Base-by-base conservation (phyloP, 2,113 vertebrate species). In the Gobiocypris rarus region DNA sequence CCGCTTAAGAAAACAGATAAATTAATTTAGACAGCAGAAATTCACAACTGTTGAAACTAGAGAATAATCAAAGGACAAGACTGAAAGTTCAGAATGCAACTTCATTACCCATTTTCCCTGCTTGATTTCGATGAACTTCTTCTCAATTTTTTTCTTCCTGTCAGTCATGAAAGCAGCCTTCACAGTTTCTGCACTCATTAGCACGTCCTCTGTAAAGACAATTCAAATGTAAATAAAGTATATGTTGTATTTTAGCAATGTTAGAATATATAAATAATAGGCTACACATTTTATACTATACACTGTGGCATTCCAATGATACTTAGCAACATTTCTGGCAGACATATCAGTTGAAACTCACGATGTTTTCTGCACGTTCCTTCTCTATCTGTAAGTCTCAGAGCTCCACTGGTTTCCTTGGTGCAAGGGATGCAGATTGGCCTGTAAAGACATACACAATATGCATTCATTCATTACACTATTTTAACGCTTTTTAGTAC, bases 351-450 rank as follows among this genome's bases (percentile, higher is more conserved):
- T 43, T 41, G 24, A 34, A 22, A 22, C 75, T 85, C 65, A 95
- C 94, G 87, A 81, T 95, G 94, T 28, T 92, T 4, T 11, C 43
- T 63, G 81, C 94, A 94, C 13, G 86, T 93, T 6, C 89, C 82
- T 0, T 61, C 22, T 0, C 41, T 52, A 17, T 38, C 50, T 28
- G 84, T 5, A 78, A 93, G 76, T n/a, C 83, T 54, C 26, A 95
- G 81, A 74, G 93, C 93, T 10, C 79, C 34, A 61, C 58, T 94
- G 11, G 94, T 93, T 61, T 92, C 89, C 75, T 84, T 24, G 24
- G 94, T 95, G 85, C 94, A 93, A 15, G 94, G 94, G 80, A 95
- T 91, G 63, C 94, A 95, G 59, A 95, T 94, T 9, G 93, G 89
- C 83, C 94, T 95, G 65, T 26, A 70, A 31, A 82, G 26, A 67